Evolutionary conservation across 2,113 vertebrate genomes (phyloP).

Genomic region (Periophthalmodon schlosseri): DNA sequence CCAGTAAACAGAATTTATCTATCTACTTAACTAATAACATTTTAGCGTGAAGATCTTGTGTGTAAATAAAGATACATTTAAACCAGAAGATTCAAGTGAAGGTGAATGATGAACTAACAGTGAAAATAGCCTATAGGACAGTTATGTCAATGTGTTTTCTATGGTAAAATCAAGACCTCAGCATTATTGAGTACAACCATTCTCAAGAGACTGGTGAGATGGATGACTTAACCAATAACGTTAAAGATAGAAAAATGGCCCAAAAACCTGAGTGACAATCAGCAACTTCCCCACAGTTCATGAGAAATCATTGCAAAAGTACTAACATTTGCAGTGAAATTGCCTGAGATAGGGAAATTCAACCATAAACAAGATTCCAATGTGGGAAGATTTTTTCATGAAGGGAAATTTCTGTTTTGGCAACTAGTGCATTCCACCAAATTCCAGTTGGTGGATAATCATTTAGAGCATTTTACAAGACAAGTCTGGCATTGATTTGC

Average conservation of each 20-base stretch:
- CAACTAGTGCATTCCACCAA: conserved; percentile 34
- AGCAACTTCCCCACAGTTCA: not conserved
- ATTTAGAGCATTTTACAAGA: conserved; percentile 59
- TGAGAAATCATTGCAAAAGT: not conserved
- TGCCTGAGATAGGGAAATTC: not conserved
- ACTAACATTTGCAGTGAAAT: conserved; percentile 6
- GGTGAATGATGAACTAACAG: not conserved
- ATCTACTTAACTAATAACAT: too few relatives aligned
- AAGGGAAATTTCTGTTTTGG: conserved; percentile 40
- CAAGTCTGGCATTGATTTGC: conserved; percentile 50
- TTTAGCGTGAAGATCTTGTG: too few relatives aligned
- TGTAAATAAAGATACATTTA: too few relatives aligned
- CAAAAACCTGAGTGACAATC: too few relatives aligned
- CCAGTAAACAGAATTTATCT: too few relatives aligned
- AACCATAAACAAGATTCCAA: conserved; percentile 40
- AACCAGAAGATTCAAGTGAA: not conserved
- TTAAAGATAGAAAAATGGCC: not conserved
- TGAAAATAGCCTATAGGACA: not conserved
- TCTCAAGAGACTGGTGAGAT: not conserved
- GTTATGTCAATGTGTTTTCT: conserved; percentile 1
- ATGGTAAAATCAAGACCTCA: not conserved
- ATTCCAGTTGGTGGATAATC: conserved; percentile 52
- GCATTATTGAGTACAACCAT: conserved; percentile 2
- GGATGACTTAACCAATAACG: not conserved
- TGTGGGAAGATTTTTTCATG: conserved; percentile 41